Evolutionary conservation across 2,113 vertebrate species (phyloP), one percentile per base, ranked within the genome.

Genomic region (Vulpes lagopus): DNA sequence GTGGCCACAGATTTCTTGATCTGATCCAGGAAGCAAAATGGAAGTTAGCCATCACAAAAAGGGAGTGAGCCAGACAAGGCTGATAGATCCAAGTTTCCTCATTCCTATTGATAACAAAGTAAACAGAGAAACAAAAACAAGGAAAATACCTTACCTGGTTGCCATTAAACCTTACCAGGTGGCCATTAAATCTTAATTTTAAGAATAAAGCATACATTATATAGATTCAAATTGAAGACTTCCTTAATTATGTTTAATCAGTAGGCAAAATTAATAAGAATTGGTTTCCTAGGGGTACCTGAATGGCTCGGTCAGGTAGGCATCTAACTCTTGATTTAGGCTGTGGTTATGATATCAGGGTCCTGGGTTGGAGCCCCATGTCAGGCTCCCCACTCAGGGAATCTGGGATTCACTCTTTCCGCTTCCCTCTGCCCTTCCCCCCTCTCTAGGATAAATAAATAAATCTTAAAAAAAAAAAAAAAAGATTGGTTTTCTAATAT

Each of bases 241-340:
- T 76, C 4, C 91, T 76, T 43, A 43, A 55, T 86, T 79, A 69
- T 80, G 51, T 96, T 83, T 86, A 73, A 91, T 25, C 9, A 92
- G 2, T 84, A 65, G 35, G 8, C n/a, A 38, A 73, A 90, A 27
- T 81, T 94, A 35, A 35, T 2, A 74, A 93, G 59, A 81, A 79
- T 73, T 9, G 10, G 3, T n/a, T 89, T 97, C 84, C 35, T 89
- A 69, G 65, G 65, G 30, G 65, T 2, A 16, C 15, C 65, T n/a
- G 30, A 30, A 1, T n/a, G 65, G 30, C 15, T n/a, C 65, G 17
- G 65, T 17, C 30, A 15, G 65, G n/a, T n/a, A 67, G 65, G 65
- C 30, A 67, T 67, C 30, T 15, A 16, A n/a, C 15, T 67, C 30
- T n/a, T 65, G 64, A 65, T 65, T 65, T 65, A 30, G 64, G 64